phyloP scores from a whole-genome alignment of 2,113 vertebrate genomes.

The Apteryx mantelli region DNA sequence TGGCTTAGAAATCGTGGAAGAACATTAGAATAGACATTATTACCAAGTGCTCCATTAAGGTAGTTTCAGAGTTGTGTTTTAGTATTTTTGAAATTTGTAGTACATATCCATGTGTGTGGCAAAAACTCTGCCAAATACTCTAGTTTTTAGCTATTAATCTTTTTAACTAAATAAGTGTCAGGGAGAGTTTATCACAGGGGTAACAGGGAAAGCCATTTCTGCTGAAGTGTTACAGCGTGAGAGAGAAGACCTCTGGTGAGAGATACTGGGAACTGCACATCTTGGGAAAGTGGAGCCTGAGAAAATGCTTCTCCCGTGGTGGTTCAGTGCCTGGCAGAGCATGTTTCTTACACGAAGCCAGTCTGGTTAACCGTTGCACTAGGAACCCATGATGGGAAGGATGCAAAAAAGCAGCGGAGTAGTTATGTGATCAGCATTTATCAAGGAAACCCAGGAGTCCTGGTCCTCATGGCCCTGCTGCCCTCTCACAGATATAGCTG shows the following conservation, averaged over 20 bases:
- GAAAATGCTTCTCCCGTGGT: no score
- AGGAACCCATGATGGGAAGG: background rate
- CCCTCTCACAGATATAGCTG: rapidly evolving
- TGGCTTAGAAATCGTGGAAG: background rate
- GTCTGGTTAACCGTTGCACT: background rate
- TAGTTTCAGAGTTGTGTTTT: background rate
- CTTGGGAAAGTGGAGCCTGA: background rate
- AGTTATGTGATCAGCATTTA: rapidly evolving
- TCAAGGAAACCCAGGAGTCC: rapidly evolving
- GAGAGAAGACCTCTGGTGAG: conserved; percentile 55
- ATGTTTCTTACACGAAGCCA: rapidly evolving
- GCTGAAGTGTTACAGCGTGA: background rate
- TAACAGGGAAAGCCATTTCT: background rate
- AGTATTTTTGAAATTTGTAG: background rate
- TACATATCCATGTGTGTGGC: no score
- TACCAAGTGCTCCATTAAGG: background rate
- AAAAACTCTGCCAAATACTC: background rate
- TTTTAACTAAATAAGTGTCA: background rate
- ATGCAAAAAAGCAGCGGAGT: background rate
- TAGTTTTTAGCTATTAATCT: background rate
- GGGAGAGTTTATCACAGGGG: background rate
- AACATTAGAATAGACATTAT: background rate
- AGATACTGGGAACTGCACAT: background rate
- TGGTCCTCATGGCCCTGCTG: background rate
- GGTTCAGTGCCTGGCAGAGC: background rate